These are phyloP conservation scores for Phyllopteryx taeniolatus DNA, from an alignment of 2,113 vertebrate species.

Conservation along the genomic window DNA sequence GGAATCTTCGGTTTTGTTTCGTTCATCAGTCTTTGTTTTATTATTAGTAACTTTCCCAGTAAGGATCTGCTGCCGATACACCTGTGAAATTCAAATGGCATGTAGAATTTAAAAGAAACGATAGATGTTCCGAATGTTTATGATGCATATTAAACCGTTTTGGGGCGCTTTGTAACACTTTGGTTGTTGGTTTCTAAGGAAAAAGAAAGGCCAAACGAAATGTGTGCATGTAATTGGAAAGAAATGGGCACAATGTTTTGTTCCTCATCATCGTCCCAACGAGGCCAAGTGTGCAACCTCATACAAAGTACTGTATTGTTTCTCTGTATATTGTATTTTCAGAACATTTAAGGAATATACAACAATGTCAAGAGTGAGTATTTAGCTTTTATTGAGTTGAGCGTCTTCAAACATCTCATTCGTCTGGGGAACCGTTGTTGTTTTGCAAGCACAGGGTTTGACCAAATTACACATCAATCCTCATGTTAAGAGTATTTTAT, in stretches of 20 bases:
- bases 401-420: slow-evolving; percentile 16
- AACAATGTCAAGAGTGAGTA: slow-evolving; percentile 50
- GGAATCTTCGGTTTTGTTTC: slow-evolving; percentile 35
- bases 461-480: slow-evolving; percentile 22
- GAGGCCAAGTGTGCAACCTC: slow-evolving; percentile 45
- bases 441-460: not conserved
- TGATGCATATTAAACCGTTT: slow-evolving; percentile 73
- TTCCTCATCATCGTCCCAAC: slow-evolving; percentile 41
- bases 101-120: slow-evolving; percentile 75
- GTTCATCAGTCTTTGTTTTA: slow-evolving; percentile 60
- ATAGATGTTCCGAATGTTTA: slow-evolving; percentile 79
- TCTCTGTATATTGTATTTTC: slow-evolving; percentile 75
- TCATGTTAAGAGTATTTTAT: slow-evolving; percentile 23
- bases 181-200: slow-evolving; percentile 53
- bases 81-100: slow-evolving; percentile 45
- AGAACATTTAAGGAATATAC: slow-evolving; percentile 72
- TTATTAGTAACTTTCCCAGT: slow-evolving; percentile 54
- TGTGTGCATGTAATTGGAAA: slow-evolving; percentile 53
- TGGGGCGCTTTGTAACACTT: slow-evolving; percentile 62
- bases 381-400: slow-evolving; percentile 40
- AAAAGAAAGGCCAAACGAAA: slow-evolving; percentile 26
- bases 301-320: slow-evolving; percentile 64
- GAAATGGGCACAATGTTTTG: slow-evolving; percentile 46
- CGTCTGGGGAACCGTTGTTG: not conserved
- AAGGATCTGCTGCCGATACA: slow-evolving; percentile 28